Evolutionary conservation across 2,888 invertebrate genomes (phyloP).

Genomic region (Thecophora atra): DNA sequence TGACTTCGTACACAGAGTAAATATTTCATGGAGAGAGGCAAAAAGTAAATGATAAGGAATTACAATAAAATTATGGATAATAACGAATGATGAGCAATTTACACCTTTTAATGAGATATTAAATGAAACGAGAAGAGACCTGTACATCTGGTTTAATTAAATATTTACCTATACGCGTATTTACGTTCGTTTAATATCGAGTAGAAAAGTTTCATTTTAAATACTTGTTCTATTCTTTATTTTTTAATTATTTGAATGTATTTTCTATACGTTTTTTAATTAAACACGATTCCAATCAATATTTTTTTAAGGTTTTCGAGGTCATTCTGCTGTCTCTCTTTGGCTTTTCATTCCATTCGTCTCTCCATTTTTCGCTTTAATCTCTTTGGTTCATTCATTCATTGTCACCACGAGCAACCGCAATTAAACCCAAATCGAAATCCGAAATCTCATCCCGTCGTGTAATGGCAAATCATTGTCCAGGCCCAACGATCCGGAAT

Average conservation of each 20-base stretch:
- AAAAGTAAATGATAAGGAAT: background rate
- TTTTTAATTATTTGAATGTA: too few species aligned
- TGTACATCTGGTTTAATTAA: too few species aligned
- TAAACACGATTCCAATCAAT: too few species aligned
- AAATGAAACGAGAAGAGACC: background rate
- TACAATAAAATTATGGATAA: background rate
- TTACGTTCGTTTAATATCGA: background rate
- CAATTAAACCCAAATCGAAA: constrained; percentile 25
- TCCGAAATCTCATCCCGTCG: constrained; percentile 3
- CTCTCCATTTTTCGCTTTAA: background rate
- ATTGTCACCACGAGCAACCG: constrained; percentile 23
- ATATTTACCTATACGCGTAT: too few species aligned
- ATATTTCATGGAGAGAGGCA: background rate
- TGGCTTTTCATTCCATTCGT: background rate
- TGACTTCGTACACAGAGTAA: background rate
- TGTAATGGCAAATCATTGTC: constrained; percentile 10
- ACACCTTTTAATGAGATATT: background rate
- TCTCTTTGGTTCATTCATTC: background rate
- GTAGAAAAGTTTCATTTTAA: too few species aligned
- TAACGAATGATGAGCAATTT: constrained; percentile 26
- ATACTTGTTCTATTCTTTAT: too few species aligned
- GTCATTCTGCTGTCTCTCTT: background rate
- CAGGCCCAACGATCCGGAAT: background rate
- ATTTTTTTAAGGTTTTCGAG: too few species aligned
- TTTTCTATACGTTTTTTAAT: too few species aligned